Base-by-base conservation (phyloP, 2,888 invertebrate species). In the Melipona beecheii region DNA sequence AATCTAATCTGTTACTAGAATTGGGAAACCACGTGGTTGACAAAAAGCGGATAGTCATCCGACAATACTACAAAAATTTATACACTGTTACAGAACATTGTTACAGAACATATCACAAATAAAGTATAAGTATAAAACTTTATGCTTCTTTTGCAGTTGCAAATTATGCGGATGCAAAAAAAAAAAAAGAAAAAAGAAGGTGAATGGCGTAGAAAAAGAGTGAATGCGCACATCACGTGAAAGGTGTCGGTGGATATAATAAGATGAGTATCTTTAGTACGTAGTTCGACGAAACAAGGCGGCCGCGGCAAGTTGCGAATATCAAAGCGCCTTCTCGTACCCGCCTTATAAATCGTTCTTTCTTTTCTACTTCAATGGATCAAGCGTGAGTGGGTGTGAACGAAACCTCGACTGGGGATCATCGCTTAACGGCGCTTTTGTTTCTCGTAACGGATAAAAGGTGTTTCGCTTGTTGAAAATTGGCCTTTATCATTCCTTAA, bases 261-360 rank as follows among this genome's bases (percentile, higher is more conserved):
- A 75, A 85, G 78, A 85, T 65, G 86, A 83, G 81, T 83, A 85
- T 86, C 81, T 81, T 83, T 85, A 83, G 43, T 43, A 43, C 43
- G 85, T 85, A 85, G 81, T 66, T 52, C 17, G 54, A 72, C 69
- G 82, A 75, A 81, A 85, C 75, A 68, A 76, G 84, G 21, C 76
- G 81, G 62, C 64, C 76, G 84, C 31, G 43, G 78, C 78, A 62
- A 72, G 72, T 73, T 78, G 80, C 80, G 82, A 82, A 65, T 68
- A 80, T 85, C 81, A 66, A 75, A 74, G 66, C 50, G 36, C 72
- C 36, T 64, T 62, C 60, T 31, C 52, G 50, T 65, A 75, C 65
- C 74, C 75, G 72, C 75, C 64, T 76, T 68, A 31, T 27, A 58
- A 64, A 70, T 72, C 66, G 72, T n/a, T 62, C 54, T 78, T 78